Base-by-base conservation (phyloP, 2,888 invertebrate species). In the Laothoe populi region DNA sequence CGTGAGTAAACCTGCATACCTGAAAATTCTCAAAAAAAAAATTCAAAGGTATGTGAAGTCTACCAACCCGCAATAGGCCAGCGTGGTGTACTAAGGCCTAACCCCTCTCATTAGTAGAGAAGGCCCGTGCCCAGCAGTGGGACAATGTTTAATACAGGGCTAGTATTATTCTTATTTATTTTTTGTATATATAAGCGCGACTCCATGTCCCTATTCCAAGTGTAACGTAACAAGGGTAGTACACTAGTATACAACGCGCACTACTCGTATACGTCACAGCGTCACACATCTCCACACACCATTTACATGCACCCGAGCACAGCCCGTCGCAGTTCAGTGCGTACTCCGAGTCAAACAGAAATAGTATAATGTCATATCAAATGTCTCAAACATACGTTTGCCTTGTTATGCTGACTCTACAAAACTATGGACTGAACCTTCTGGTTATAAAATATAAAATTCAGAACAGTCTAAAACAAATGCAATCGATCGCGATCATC, bases 331-430 rank as follows among this genome's bases (percentile, higher is more conserved):
- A 82, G 79, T 84, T 77, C 82, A 64, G 60, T 48, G 74, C 70
- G 70, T 69, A 69, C 71, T 75, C 73, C 75, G 72, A 72, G 66
- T 73, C 72, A 79, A 81, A 88, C 89, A 87, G 78, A 87, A 90
- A 90, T 90, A 91, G 87, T 87, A 84, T 87, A 87, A 87, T 86
- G 87, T 90, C 87, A 88, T 90, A 89, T 91, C 88, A 84, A 82
- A 88, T 89, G 81, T 84, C 86, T 66, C 63, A 66, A 65, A 66
- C 67, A 63, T 64, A 65, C 67, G 31, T 67, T 59, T 59, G 21
- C 60, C 60, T 61, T 40, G 61, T 57, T 59, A 13, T 38, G 13
- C 11, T 38, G 13, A 38, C 4, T 13, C 13, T 48, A 62, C 46
- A 63, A 24, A 44, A 26, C 19, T 44, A 45, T 44, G 1, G 19